Evolutionary conservation across 2,797 vertebrate species (phyloP).

Genomic region (Manis crassicaudata): DNA sequence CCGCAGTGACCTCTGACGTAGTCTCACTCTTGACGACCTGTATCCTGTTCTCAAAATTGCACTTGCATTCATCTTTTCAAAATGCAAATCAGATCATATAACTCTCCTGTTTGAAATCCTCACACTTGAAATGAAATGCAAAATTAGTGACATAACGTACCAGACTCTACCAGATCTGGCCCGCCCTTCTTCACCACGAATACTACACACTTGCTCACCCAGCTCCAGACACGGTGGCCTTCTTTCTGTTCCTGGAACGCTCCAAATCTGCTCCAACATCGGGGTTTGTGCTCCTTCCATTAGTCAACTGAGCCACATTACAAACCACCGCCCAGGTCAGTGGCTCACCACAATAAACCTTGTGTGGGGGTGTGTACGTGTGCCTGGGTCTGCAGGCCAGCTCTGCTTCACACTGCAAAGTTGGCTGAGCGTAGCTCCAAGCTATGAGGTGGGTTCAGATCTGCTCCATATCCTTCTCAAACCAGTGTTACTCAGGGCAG

Average conservation of each 20-base stretch:
- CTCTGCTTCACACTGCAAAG: neutral
- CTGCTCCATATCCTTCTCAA: neutral
- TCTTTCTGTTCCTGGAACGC: neutral
- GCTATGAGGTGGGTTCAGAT: neutral
- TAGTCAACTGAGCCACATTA: neutral
- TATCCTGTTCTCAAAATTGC: neutral
- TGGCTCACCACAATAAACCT: neutral
- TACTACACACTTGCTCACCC: neutral
- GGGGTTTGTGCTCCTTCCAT: neutral
- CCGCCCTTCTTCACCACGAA: neutral
- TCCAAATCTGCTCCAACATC: neutral
- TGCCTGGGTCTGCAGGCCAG: neutral
- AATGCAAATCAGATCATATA: neutral
- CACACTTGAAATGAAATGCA: slow-evolving; percentile 6
- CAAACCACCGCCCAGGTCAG: neutral
- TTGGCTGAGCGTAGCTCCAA: neutral
- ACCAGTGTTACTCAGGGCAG: neutral
- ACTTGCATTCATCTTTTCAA: slow-evolving; percentile 19
- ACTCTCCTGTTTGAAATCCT: neutral
- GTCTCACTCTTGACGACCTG: neutral
- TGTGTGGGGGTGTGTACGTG: neutral
- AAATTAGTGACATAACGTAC: neutral
- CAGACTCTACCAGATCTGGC: too few relatives aligned
- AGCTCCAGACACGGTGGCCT: neutral
- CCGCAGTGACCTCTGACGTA: neutral